Conservation (phyloP, 2,113 vertebrate genomes). For the Donacobius atricapilla region DNA sequence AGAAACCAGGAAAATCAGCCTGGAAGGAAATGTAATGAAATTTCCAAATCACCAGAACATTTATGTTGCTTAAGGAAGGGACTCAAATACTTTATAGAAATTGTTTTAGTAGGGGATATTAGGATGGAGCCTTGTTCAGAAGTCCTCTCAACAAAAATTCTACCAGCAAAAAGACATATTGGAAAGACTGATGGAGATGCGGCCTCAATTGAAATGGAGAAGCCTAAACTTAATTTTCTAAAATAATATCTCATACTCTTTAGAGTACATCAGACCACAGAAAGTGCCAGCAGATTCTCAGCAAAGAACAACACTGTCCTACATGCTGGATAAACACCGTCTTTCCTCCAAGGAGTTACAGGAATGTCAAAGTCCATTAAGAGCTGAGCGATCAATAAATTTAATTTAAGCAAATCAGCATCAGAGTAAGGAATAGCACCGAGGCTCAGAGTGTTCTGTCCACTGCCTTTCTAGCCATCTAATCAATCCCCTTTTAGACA, state of each 20-base stretch:
- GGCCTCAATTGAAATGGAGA: neutral
- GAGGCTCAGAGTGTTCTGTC: neutral
- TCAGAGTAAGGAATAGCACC: neutral
- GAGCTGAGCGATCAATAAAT: neutral
- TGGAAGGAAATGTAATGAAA: neutral
- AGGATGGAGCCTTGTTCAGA: neutral
- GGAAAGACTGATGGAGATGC: neutral
- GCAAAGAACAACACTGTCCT: neutral
- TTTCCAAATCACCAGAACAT: neutral
- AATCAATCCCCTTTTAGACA: neutral
- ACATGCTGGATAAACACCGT: neutral
- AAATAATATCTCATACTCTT: neutral
- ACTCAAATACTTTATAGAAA: neutral
- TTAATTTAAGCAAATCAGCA: slow-evolving; percentile 2
- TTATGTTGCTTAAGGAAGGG: neutral
- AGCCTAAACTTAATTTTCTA: neutral
- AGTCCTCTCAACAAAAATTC: neutral
- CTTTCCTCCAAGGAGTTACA: neutral
- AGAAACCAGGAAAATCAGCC: neutral
- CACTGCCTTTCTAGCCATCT: neutral
- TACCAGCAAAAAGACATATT: neutral
- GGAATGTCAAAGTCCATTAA: neutral
- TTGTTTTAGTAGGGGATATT: neutral
- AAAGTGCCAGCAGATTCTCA: neutral
- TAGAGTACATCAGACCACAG: neutral